Percentiles rank a stretch among this genome's conserved stretches.
These are phyloP conservation scores for Eufriesea mexicana DNA, from an alignment of 1,140 invertebrate genomes.

Conservation along the genomic window DNA sequence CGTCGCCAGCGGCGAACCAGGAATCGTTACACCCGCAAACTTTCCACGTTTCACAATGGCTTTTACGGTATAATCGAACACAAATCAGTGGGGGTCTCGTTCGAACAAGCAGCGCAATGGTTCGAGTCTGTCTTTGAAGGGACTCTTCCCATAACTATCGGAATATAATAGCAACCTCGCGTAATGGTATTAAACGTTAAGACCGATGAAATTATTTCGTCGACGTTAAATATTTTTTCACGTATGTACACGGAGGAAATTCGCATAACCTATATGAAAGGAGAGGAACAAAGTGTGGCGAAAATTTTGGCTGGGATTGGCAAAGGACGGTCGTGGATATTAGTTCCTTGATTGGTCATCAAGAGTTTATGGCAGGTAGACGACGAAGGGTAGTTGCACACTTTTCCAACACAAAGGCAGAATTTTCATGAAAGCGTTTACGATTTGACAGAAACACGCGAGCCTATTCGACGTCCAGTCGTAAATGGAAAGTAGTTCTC, in stretches of 20 bases:
- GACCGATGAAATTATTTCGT: too few relatives aligned
- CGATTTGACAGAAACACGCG: background rate
- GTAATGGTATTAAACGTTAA: background rate
- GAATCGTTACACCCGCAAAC: constrained; percentile 32
- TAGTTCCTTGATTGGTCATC: background rate
- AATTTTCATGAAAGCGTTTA: background rate
- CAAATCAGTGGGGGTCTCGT: background rate
- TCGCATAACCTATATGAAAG: background rate
- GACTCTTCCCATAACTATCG: background rate
- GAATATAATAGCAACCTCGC: background rate
- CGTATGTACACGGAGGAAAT: background rate
- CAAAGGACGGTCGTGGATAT: background rate
- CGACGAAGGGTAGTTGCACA: constrained; percentile 31
- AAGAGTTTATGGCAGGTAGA: background rate
- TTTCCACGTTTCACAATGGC: constrained; percentile 39
- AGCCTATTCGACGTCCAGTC: background rate
- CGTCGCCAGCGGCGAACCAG: constrained; percentile 17
- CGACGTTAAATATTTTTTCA: too few relatives aligned
- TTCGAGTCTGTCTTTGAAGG: background rate
- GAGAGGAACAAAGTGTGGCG: background rate
- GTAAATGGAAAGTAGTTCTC: background rate
- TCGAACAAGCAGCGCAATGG: background rate
- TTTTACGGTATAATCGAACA: constrained; percentile 27
- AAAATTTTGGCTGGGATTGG: background rate
- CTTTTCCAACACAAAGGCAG: constrained; percentile 37